Evolutionary conservation across 2,888 invertebrate genomes (phyloP).

Genomic region (Agrotis clavis): DNA sequence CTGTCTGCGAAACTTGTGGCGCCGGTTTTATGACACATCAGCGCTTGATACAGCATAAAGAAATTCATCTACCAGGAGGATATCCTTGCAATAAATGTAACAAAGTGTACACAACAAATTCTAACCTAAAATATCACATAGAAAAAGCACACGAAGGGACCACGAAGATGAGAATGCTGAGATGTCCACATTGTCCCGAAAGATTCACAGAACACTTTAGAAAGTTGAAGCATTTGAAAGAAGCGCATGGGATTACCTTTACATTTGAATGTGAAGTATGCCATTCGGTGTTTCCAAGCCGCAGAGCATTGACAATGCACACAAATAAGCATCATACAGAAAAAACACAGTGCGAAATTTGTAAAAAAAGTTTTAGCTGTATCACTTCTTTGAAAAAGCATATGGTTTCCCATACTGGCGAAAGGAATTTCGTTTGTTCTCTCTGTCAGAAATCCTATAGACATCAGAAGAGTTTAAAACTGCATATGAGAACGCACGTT

Average conservation of each 20-base stretch:
- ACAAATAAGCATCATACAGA: constrained; percentile 81
- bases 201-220: constrained; percentile 81
- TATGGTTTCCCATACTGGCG: constrained; percentile 79
- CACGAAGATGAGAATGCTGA: constrained; percentile 76
- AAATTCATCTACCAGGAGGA: constrained; percentile 80
- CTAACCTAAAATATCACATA: constrained; percentile 80
- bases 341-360: constrained; percentile 86
- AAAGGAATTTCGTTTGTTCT: constrained; percentile 80
- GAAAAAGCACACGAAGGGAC: constrained; percentile 80
- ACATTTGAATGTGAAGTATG: constrained; percentile 81
- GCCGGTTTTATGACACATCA: constrained; percentile 83
- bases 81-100: constrained; percentile 84
- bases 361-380: constrained; percentile 87
- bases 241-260: constrained; percentile 80
- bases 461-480: constrained; percentile 83
- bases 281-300: constrained; percentile 76
- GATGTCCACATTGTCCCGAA: constrained; percentile 81
- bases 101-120: constrained; percentile 87
- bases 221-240: constrained; percentile 83
- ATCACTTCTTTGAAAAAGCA: constrained; percentile 79
- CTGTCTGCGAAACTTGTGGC: constrained; percentile 83
- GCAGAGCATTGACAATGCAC: constrained; percentile 80
- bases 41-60: constrained; percentile 80
- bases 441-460: constrained; percentile 89
- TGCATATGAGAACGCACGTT: constrained; percentile 82